Conservation (phyloP, 2,888 invertebrate genomes). For the Hirudinaria manillensis region DNA sequence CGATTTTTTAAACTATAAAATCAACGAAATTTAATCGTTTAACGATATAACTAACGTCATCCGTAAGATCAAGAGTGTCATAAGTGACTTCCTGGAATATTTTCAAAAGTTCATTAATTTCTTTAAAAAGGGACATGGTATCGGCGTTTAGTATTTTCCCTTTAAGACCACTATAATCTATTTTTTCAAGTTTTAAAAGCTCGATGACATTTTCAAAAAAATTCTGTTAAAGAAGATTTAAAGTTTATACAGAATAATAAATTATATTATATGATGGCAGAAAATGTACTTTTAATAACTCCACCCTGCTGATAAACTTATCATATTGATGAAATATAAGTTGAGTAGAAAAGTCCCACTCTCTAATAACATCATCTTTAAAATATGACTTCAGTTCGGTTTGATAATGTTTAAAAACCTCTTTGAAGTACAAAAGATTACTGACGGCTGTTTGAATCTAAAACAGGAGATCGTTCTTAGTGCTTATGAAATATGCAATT, state of each 20-base stretch:
- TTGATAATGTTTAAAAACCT: constrained; percentile 51
- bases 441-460: constrained; percentile 54
- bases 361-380: constrained; percentile 47
- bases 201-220: constrained; percentile 87
- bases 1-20: not conserved
- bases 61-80: constrained; percentile 51
- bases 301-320: constrained; percentile 50
- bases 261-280: not conserved
- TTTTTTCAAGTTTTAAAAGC: constrained; percentile 86
- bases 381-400: constrained; percentile 51
- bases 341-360: constrained; percentile 54
- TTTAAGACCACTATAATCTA: constrained; percentile 75
- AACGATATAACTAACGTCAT: constrained; percentile 42
- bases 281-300: constrained; percentile 48
- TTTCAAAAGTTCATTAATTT: constrained; percentile 53
- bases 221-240: constrained; percentile 58
- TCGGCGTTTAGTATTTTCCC: constrained; percentile 54
- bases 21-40: not conserved
- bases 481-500: not conserved
- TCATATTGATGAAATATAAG: constrained; percentile 54
- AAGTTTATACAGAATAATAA: not conserved
- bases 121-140: constrained; percentile 52
- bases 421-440: constrained; percentile 48
- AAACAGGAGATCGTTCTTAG: not conserved
- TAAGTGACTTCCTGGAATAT: constrained; percentile 52